A percentile compares a stretch with the other conserved stretches of the same genome.
phyloP scores from a whole-genome alignment of 1,140 invertebrate species.

The Leptinotarsa defecta region DNA sequence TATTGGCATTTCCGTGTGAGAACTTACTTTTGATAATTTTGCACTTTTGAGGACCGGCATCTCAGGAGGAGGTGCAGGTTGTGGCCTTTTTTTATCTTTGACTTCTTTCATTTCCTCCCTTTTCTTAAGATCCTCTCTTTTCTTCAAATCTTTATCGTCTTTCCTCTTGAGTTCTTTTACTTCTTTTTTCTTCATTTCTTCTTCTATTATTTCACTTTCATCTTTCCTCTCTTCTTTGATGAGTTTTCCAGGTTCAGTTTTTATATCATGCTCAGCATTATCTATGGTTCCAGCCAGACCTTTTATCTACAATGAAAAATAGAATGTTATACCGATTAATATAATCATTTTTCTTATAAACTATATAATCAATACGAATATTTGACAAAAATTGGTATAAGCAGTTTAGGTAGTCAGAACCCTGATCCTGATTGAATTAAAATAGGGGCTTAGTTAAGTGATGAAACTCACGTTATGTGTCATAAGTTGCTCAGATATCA shows the following conservation, averaged over 20 bases:
- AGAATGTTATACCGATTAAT: no score
- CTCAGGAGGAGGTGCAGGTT: conserved; percentile 3
- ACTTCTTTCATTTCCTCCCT: conserved; percentile 18
- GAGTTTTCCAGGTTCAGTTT: not conserved
- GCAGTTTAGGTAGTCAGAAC: no score
- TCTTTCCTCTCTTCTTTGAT: conserved; percentile 20
- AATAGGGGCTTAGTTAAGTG: no score
- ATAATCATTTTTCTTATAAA: no score
- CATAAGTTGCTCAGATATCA: no score
- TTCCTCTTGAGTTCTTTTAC: conserved; percentile 11
- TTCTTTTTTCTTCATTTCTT: conserved; percentile 10
- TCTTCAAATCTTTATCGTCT: conserved; percentile 24
- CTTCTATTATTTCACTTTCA: conserved; percentile 19
- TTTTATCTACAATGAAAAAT: conserved; percentile 4
- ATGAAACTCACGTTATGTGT: no score
- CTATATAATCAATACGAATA: no score
- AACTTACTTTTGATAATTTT: conserved; percentile 21
- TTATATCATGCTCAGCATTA: conserved; percentile 14
- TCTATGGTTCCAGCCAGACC: conserved; percentile 8
- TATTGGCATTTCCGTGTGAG: not conserved
- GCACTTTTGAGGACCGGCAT: conserved; percentile 18
- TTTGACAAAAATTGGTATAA: no score
- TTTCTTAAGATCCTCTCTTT: conserved; percentile 13
- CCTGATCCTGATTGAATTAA: no score
- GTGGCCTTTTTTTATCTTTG: conserved; percentile 16